A percentile compares a stretch with the other conserved stretches of the same genome.
Conservation (phyloP, 35 echinoderm and acorn worm genomes). For the Eucidaris tribuloides region DNA sequence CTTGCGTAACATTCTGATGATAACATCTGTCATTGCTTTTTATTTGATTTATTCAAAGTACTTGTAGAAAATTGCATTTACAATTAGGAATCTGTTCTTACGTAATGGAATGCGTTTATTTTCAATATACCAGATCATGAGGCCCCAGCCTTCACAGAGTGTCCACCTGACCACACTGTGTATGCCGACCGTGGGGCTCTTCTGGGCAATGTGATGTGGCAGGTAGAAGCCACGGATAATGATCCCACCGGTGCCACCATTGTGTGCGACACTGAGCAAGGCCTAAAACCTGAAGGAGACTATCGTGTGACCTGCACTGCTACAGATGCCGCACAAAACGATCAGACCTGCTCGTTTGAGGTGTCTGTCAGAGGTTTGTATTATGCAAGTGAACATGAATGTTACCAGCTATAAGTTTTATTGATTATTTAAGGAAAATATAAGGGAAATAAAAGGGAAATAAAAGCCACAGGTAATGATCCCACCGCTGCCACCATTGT, state of each 20-base stretch:
- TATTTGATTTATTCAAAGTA: too few species aligned
- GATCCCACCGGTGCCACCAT: neutral
- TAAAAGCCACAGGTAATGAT: conserved; percentile 21
- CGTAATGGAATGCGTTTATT: too few species aligned
- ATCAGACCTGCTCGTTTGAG: conserved; percentile 40
- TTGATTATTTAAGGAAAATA: too few species aligned
- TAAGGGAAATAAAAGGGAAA: too few species aligned
- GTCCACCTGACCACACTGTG: conserved; percentile 19
- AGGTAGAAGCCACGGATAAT: conserved; percentile 20
- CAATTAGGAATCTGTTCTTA: too few species aligned
- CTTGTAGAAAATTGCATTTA: too few species aligned
- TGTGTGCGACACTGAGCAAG: conserved; percentile 18
- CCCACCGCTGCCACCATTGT: neutral
- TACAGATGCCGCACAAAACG: conserved; percentile 34
- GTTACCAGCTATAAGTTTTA: too few species aligned
- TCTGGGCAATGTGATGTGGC: neutral
- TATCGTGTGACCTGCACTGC: conserved; percentile 43
- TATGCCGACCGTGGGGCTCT: conserved; percentile 1
- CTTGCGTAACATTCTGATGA: too few species aligned
- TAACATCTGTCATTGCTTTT: too few species aligned
- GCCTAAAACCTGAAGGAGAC: conserved; percentile 16
- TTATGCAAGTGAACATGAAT: too few species aligned
- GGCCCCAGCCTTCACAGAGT: neutral
- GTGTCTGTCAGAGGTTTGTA: conserved; percentile 53
- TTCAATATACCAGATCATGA: conserved; percentile 21